phyloP scores from a whole-genome alignment of 1,140 invertebrate species.

The Caenorhabditis latens region DNA sequence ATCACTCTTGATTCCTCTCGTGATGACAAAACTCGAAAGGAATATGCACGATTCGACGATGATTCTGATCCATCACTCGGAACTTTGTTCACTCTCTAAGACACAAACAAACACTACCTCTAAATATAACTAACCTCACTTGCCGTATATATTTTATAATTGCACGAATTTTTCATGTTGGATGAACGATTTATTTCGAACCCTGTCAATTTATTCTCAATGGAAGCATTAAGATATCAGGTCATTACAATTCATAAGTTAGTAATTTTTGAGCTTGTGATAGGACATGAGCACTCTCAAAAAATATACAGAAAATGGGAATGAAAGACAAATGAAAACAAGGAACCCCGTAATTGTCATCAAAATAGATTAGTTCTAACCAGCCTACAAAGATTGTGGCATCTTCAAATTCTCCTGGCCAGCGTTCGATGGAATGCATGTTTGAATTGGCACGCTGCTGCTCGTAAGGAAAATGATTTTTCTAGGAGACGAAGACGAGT shows the following conservation, averaged over 20 bases:
- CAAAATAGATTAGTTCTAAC: conserved; percentile 46
- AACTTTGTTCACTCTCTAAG: conserved; percentile 22
- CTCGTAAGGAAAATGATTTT: conserved; percentile 34
- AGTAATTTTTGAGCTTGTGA: conserved; percentile 20
- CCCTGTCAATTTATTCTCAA: conserved; percentile 13
- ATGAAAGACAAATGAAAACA: conserved; percentile 37
- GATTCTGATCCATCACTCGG: conserved; percentile 9
- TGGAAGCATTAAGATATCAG: neutral
- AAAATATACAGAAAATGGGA: conserved; percentile 29
- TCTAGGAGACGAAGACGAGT: conserved; percentile 36
- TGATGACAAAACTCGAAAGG: neutral
- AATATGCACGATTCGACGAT: neutral
- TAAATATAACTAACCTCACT: neutral
- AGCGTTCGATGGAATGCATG: conserved; percentile 28
- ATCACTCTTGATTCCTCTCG: neutral
- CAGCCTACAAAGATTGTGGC: conserved; percentile 6
- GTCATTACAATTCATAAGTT: conserved; percentile 6
- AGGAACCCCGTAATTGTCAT: conserved; percentile 19
- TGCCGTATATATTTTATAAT: neutral
- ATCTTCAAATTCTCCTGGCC: conserved; percentile 6
- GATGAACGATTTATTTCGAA: conserved; percentile 18
- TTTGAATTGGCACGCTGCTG: conserved; percentile 35
- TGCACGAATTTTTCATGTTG: neutral
- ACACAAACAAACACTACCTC: neutral
- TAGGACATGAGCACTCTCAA: conserved; percentile 26